Evolutionary conservation across 2,113 vertebrate species (phyloP).

Genomic region (Hemicordylus capensis): DNA sequence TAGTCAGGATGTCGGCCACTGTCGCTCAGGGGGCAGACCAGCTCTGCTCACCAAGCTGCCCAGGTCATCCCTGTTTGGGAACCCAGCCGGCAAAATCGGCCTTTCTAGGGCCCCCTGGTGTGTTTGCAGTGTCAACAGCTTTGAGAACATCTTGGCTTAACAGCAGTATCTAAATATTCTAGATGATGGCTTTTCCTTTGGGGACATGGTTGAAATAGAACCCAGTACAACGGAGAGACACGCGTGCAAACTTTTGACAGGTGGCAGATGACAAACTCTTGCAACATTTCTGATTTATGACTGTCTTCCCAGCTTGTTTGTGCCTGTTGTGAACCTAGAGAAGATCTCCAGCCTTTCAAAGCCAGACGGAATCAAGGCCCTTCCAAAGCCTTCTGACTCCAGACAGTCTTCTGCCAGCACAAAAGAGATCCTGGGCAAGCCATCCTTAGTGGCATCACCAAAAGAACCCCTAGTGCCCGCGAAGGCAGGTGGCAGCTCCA

Average conservation of each 20-base stretch:
- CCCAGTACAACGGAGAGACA: too few species aligned
- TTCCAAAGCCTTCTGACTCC: slow-evolving; percentile 69
- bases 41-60: not conserved
- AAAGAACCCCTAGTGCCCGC: slow-evolving; percentile 57
- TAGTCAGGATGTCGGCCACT: too few species aligned
- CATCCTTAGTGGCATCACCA: slow-evolving; percentile 41
- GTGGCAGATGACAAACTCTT: not conserved
- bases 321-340: slow-evolving; percentile 83
- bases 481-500: slow-evolving; percentile 64
- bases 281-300: not conserved
- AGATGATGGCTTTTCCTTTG: too few species aligned
- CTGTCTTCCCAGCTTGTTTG: slow-evolving; percentile 78
- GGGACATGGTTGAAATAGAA: not conserved
- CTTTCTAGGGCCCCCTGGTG: not conserved
- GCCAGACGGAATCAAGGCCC: slow-evolving; percentile 82
- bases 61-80: not conserved
- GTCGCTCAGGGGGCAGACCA: not conserved
- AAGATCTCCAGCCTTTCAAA: slow-evolving; percentile 84
- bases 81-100: not conserved
- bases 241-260: not conserved
- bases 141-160: too few species aligned
- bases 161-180: too few species aligned
- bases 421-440: slow-evolving; percentile 74
- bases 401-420: slow-evolving; percentile 73
- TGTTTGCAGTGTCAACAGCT: too few species aligned